These are phyloP conservation scores for Varanus salvator DNA, from an alignment of 2,113 vertebrate genomes.

Conservation along the genomic window DNA sequence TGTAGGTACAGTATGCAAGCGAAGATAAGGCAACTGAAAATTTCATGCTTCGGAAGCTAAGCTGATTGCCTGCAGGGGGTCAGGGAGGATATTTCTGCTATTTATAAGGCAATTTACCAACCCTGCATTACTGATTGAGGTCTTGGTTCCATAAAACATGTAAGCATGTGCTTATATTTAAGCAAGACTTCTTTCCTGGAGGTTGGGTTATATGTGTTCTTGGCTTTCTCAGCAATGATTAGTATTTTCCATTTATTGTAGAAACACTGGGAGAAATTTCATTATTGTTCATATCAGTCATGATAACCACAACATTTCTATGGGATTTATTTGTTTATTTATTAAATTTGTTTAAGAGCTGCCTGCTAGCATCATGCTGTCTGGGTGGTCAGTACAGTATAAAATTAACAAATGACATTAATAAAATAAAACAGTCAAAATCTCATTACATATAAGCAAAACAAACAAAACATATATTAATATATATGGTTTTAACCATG, in stretches of 20 bases:
- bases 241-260: slow-evolving; percentile 29
- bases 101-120: slow-evolving; percentile 30
- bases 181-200: not conserved
- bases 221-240: not conserved
- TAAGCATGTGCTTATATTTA: slow-evolving; percentile 43
- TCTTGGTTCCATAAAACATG: slow-evolving; percentile 36
- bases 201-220: not conserved
- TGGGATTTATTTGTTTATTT: not conserved
- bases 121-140: slow-evolving; percentile 29
- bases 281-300: not conserved
- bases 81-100: slow-evolving; percentile 67
- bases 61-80: slow-evolving; percentile 71
- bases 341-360: too few species aligned
- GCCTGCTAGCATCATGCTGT: too few species aligned
- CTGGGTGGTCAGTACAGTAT: too few species aligned
- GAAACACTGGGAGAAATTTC: slow-evolving; percentile 7
- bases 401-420: too few species aligned
- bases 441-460: too few species aligned
- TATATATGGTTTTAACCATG: too few species aligned
- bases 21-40: slow-evolving; percentile 72
- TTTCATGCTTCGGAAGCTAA: slow-evolving; percentile 73
- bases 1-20: slow-evolving; percentile 72
- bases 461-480: too few species aligned
- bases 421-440: too few species aligned
- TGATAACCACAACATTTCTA: not conserved